Percentiles rank a stretch among this genome's conserved stretches.
phyloP scores from a whole-genome alignment of 2,888 invertebrate species.

The Cataglyphis albicans region DNA sequence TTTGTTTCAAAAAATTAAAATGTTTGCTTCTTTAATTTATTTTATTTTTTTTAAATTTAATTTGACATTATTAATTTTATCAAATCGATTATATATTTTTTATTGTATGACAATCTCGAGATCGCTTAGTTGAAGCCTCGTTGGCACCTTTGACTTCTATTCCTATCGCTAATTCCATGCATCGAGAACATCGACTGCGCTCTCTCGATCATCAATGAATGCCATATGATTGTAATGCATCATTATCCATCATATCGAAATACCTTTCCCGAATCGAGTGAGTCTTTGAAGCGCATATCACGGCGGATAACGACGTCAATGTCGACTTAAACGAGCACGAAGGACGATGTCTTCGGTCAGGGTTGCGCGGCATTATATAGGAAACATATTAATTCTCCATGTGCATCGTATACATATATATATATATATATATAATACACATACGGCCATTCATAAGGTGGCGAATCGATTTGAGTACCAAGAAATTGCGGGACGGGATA shows the following conservation, averaged over 20 bases:
- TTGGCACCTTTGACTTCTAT: neutral
- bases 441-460: conserved; percentile 57
- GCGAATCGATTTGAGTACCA: conserved; percentile 70
- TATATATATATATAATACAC: conserved; percentile 1
- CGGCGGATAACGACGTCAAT: conserved; percentile 65
- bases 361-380: conserved; percentile 57
- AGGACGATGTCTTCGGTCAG: conserved; percentile 54
- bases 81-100: neutral
- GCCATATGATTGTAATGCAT: conserved; percentile 33
- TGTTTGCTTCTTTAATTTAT: too few relatives aligned
- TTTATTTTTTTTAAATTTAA: neutral
- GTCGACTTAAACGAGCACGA: conserved; percentile 58
- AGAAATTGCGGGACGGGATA: conserved; percentile 69
- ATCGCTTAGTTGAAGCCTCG: neutral
- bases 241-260: conserved; percentile 5
- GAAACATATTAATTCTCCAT: conserved; percentile 70
- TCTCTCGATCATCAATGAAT: conserved; percentile 24
- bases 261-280: neutral
- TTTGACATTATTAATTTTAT: neutral
- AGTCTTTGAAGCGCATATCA: conserved; percentile 36
- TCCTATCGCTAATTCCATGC: neutral
- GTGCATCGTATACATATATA: conserved; percentile 4
- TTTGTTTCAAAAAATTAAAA: neutral
- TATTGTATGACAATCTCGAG: neutral
- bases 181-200: neutral